These are phyloP conservation scores for Orthosia cruda DNA, from an alignment of 2,888 invertebrate genomes.

Conservation along the genomic window DNA sequence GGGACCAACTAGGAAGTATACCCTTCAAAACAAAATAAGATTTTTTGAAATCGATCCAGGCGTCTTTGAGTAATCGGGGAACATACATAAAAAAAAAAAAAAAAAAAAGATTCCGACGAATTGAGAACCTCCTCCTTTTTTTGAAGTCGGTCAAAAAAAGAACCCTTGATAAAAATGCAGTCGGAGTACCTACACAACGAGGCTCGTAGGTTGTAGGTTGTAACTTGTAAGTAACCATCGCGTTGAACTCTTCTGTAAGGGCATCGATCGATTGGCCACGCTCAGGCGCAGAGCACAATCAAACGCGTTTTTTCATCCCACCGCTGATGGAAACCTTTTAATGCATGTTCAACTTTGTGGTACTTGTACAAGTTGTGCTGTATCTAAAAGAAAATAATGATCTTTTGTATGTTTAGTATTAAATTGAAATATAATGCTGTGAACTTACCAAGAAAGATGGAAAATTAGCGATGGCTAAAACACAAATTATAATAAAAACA, in stretches of 20 bases:
- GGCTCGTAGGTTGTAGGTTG: constrained; percentile 50
- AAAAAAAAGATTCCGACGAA: too few species aligned
- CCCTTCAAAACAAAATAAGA: too few species aligned
- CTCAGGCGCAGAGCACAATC: constrained; percentile 78
- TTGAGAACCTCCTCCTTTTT: too few species aligned
- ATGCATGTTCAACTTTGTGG: constrained; percentile 47
- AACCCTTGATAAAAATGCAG: constrained; percentile 34
- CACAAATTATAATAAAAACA: too few species aligned
- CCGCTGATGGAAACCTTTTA: constrained; percentile 55
- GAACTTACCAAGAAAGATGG: neutral
- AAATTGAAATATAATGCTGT: neutral
- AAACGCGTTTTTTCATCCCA: constrained; percentile 76
- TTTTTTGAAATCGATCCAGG: too few species aligned
- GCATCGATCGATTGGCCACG: constrained; percentile 88
- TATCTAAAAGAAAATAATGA: constrained; percentile 3
- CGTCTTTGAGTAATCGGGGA: too few species aligned
- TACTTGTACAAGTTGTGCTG: constrained; percentile 20
- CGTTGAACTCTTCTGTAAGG: constrained; percentile 87
- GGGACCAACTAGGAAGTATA: too few species aligned
- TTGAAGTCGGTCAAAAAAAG: too few species aligned
- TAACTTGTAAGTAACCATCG: constrained; percentile 66
- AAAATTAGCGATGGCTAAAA: neutral
- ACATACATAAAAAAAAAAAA: too few species aligned
- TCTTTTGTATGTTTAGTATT: neutral
- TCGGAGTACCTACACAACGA: constrained; percentile 13